Base-by-base conservation (phyloP, 2,888 invertebrate species). In the Apamea crenata region DNA sequence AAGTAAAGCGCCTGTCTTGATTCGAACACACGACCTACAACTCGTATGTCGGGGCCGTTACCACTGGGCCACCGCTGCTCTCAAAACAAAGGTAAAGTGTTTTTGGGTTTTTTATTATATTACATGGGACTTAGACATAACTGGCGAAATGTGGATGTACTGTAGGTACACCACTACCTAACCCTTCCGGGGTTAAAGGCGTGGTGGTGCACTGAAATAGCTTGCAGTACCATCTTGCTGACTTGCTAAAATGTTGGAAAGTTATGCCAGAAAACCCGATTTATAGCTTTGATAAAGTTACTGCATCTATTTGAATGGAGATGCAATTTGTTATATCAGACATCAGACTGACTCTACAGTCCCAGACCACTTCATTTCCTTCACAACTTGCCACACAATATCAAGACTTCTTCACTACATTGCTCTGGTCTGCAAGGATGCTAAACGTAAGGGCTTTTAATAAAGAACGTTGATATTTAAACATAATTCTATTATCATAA, bases 301-400 rank as follows among this genome's bases (percentile, higher is more conserved):
- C 25, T 71, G 71, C 25, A 40, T 80, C n/a, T 66, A 77, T 77
- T 73, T 80, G 59, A 50, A 67, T 59, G 40, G 36, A 74, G 32
- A 36, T 47, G 81, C 16, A 82, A 32, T 68, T 25, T 21, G 36
- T 66, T 75, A 18, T 61, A 21, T n/a, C n/a, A n/a, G 5, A 53
- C 29, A 36, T 36, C 16, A 67, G 36, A 36, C 53, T 29, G 18
- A n/a, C 50, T 65, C 4, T 10, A n/a, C 77, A 83, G 36, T 83
- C 68, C 36, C n/a, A 36, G 32, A 53, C 47, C 44, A 36, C 50
- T 77, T 61, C 53, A 77, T 77, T 77, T 82, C 80, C 77, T 53
- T 68, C 67, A 76, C 44, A 78, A 78, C 68, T 68, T 67, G 36
- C 36, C 29, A n/a, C 78, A 68, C 25, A 68, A 68, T 53, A 47